Evolutionary conservation across 2,888 invertebrate species (phyloP).

Genomic region (Ferrisia virgata): DNA sequence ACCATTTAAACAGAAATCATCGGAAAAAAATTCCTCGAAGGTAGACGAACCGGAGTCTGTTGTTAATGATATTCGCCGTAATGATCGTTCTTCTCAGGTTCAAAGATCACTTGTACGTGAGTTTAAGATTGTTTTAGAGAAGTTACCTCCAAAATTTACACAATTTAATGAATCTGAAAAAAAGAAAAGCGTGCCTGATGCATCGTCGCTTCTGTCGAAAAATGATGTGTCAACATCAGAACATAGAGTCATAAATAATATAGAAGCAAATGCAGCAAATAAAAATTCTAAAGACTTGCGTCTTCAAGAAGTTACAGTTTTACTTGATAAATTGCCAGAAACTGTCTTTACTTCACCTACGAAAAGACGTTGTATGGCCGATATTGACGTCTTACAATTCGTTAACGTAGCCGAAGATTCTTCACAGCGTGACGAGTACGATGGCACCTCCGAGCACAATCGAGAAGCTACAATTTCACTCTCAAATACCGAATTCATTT

Average conservation of each 20-base stretch:
- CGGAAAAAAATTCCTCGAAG: not conserved
- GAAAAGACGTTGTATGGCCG: not conserved
- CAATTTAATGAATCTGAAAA: not conserved
- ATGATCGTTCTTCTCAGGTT: not conserved
- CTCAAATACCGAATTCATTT: too few species aligned
- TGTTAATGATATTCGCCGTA: not conserved
- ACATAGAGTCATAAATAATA: not conserved
- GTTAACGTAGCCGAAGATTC: not conserved
- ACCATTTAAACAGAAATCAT: not conserved
- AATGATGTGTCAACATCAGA: not conserved
- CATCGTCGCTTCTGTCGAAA: not conserved
- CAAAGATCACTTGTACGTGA: not conserved
- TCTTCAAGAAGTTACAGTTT: not conserved
- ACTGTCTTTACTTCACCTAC: not conserved
- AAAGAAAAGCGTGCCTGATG: not conserved
- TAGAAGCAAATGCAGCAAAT: not conserved
- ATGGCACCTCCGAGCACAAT: too few species aligned
- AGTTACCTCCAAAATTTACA: not conserved
- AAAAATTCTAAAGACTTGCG: not conserved
- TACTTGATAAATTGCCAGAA: not conserved
- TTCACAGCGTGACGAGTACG: too few species aligned
- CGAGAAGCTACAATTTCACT: not conserved
- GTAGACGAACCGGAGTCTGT: not conserved
- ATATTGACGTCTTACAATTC: not conserved
- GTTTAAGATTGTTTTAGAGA: not conserved